Evolutionary conservation across 2,113 vertebrate species (phyloP), one percentile per base, ranked within the genome.

Genomic region (Sinocyclocheilus grahami): DNA sequence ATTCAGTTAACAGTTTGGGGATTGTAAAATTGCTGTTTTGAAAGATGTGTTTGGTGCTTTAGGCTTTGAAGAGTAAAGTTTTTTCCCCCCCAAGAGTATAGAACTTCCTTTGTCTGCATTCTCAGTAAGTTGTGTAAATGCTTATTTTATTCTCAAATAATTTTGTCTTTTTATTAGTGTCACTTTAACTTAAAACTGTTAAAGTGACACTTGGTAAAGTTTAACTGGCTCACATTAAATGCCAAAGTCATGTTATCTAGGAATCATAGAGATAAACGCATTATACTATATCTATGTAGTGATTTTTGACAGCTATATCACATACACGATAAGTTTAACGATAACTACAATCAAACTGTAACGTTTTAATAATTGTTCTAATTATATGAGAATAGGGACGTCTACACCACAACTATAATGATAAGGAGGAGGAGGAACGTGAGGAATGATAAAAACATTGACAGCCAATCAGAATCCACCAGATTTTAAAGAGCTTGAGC

Each of bases 21-120:
- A 42, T 46, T 67, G 79, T 69, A 85, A 85, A 87, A 88, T 85
- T 85, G 85, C 33, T 63, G 39, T 74, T 63, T 53, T 84, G 51
- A 60, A 67, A 46, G 63, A 83, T 30, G 58, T 24, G 33, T n/a
- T 74, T 75, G 48, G 18, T 81, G 85, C 33, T 13, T 77, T 60
- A 82, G 42, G 18, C 33, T 65, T 27, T 62, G 27, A 33, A 62
- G n/a, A 81, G 27, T 75, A 37, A 74, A 20, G 6, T 14, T 51
- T 1, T 27, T 5, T 1, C 14, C 4, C 30, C 33, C 0, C 4
- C 13, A 16, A 20, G 53, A 55, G 5, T 55, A 55, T 55, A 55
- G 16, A 55, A 1, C 33, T 39, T 72, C 33, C 60, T 62, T 62
- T 62, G 24, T 65, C 24, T 65, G 63, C 22, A 10, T 74, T 74